Percentiles rank a stretch among this genome's conserved stretches.
These are phyloP conservation scores for Euleptes europaea DNA, from an alignment of 2,113 vertebrate species.

Conservation along the genomic window DNA sequence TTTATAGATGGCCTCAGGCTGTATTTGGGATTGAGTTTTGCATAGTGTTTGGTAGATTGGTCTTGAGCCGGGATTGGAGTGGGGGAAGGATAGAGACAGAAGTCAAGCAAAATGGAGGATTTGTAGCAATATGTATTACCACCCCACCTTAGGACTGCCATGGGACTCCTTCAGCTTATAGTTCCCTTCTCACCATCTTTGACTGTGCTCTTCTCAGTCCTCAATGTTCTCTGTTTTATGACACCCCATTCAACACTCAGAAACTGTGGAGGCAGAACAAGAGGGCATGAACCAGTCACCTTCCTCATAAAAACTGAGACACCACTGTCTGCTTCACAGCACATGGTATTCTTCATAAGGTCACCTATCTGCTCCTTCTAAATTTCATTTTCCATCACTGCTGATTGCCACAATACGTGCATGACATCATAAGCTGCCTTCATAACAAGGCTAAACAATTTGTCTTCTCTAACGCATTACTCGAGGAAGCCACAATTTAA, in stretches of 20 bases:
- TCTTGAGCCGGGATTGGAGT: no score
- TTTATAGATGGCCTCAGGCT: no score
- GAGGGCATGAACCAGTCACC: slow-evolving; percentile 10
- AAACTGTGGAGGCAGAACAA: neutral
- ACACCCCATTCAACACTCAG: neutral
- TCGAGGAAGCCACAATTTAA: neutral
- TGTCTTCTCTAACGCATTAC: neutral
- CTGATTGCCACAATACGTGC: neutral
- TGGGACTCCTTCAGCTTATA: neutral
- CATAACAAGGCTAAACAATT: neutral
- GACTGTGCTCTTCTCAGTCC: neutral
- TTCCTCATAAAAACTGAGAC: slow-evolving; percentile 17
- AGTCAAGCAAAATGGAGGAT: no score
- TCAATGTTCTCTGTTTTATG: neutral
- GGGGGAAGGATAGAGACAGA: no score
- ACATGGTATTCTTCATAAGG: slow-evolving; percentile 19
- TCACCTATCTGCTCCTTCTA: neutral
- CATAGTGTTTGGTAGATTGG: no score
- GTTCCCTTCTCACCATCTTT: neutral
- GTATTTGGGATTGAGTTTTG: no score
- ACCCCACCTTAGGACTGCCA: neutral
- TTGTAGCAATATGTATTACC: neutral
- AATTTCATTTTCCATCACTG: slow-evolving; percentile 37
- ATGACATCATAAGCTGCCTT: neutral
- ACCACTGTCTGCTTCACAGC: slow-evolving; percentile 28